Conservation (phyloP, 2,888 invertebrate species). For the Xestoiulus laeticollis region DNA sequence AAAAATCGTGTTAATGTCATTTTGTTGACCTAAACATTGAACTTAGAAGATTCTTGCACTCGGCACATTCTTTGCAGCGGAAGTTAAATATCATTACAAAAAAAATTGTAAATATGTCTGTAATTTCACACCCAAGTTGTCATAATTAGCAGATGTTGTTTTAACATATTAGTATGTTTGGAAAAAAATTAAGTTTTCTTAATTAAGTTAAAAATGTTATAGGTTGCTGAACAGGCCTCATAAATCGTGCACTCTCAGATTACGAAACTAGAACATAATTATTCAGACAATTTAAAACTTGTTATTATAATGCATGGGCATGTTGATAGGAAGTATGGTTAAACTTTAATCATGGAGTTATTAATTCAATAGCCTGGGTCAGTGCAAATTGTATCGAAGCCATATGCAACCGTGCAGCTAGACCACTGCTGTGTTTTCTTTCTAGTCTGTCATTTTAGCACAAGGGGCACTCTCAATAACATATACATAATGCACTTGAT, state of each 20-base stretch:
- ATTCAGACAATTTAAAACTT: neutral
- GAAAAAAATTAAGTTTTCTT: neutral
- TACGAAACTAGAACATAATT: neutral
- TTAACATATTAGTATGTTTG: neutral
- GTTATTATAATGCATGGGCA: neutral
- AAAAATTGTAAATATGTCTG: neutral
- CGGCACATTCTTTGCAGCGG: neutral
- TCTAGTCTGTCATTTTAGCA: constrained; percentile 1
- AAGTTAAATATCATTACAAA: neutral
- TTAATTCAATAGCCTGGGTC: neutral
- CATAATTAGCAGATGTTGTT: neutral
- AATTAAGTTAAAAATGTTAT: neutral
- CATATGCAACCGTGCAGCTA: constrained; percentile 20
- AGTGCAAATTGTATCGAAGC: neutral
- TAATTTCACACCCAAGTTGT: neutral
- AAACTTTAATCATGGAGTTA: neutral
- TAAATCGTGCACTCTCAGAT: too few relatives aligned
- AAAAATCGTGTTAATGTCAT: constrained; percentile 1
- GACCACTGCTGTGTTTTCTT: neutral
- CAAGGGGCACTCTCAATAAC: neutral
- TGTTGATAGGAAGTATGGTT: neutral
- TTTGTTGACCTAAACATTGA: neutral
- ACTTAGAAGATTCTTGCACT: neutral
- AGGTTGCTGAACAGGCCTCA: neutral
- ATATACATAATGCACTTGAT: neutral